phyloP scores from a whole-genome alignment of 1,140 invertebrate genomes.

The Dreissena polymorpha region DNA sequence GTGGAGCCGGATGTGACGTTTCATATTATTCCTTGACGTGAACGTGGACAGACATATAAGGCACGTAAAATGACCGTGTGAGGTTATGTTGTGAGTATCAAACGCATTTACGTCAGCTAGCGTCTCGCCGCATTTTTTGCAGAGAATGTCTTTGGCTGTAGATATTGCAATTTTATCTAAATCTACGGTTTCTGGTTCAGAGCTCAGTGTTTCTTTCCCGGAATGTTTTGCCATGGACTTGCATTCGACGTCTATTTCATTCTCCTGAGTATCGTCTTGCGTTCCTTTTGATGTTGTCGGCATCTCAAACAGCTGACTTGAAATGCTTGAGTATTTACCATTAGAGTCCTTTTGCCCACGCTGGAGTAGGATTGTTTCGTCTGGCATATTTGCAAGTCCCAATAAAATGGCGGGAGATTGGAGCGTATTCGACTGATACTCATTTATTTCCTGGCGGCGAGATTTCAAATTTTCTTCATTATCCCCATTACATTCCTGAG shows the following conservation, averaged over 20 bases:
- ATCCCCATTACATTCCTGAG: not conserved
- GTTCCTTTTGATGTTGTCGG: not conserved
- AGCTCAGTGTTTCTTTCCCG: not conserved
- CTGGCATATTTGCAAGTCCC: too few relatives aligned
- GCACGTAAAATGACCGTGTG: conserved; percentile 69
- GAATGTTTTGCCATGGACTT: not conserved
- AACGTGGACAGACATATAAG: conserved; percentile 68
- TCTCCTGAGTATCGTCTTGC: not conserved
- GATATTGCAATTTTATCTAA: conserved; percentile 32
- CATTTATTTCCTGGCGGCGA: too few relatives aligned
- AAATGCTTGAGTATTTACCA: not conserved
- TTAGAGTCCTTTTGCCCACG: not conserved
- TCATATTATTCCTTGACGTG: conserved; percentile 84
- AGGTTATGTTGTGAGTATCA: conserved; percentile 64
- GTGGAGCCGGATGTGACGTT: conserved; percentile 88
- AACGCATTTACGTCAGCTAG: conserved; percentile 59
- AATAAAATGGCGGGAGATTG: not conserved
- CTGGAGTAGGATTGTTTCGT: not conserved
- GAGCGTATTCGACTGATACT: too few relatives aligned
- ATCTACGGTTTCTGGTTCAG: not conserved
- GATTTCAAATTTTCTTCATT: not conserved
- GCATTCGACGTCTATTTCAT: not conserved
- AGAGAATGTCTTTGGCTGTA: conserved; percentile 56
- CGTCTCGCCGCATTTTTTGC: conserved; percentile 62
- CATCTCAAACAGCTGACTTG: not conserved